Conservation (phyloP, 1,140 invertebrate genomes). For the Parasteatoda tepidariorum region DNA sequence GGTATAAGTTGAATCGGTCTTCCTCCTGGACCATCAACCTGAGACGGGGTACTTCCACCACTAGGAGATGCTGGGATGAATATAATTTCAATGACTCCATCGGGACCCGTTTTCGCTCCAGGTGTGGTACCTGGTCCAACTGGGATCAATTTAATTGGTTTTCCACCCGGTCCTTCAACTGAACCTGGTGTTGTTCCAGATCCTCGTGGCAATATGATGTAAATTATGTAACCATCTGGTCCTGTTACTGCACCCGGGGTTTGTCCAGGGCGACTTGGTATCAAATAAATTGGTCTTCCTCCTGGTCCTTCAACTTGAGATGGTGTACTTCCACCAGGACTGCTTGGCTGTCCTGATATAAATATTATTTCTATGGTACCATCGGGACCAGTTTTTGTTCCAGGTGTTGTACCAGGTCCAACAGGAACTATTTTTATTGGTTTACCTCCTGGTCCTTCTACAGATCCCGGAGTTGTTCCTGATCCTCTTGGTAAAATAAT, state of each 20-base stretch:
- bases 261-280: neutral
- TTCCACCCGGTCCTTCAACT: neutral
- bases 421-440: conserved; percentile 1
- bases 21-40: neutral
- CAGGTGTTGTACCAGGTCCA: conserved; percentile 1
- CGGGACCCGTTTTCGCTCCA: neutral
- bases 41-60: neutral
- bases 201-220: neutral
- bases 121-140: neutral
- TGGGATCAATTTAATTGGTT: neutral
- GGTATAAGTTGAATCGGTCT: neutral
- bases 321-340: conserved; percentile 4
- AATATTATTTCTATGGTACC: neutral
- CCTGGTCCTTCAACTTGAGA: neutral
- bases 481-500: neutral
- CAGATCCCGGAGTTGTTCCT: neutral
- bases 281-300: neutral
- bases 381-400: neutral
- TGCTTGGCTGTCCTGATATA: neutral
- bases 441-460: conserved; percentile 12
- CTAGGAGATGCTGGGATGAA: neutral
- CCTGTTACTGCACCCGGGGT: conserved; percentile 2
- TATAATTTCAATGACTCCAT: neutral
- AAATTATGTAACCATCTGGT: neutral
- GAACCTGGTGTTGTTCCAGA: neutral